These are phyloP conservation scores for Podotricha telesiphe DNA, from an alignment of 2,888 invertebrate species.

Conservation along the genomic window DNA sequence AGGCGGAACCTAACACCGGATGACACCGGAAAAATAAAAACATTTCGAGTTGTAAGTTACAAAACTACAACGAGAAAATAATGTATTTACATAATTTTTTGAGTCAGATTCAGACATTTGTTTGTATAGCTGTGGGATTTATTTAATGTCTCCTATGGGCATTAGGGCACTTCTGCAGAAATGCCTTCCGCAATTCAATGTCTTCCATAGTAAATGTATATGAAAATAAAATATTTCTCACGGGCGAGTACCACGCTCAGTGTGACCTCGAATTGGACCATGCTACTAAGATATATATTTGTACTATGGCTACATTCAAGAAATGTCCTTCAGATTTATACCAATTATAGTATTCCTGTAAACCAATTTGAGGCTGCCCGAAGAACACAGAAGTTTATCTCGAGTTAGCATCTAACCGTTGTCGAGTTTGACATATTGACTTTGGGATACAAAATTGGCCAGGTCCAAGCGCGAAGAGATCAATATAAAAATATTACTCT, in stretches of 20 bases:
- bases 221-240: constrained; percentile 11
- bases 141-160: not conserved
- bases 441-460: too few species aligned
- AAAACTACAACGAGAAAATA: too few species aligned
- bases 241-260: not conserved
- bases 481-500: too few species aligned
- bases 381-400: not conserved
- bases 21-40: too few species aligned
- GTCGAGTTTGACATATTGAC: not conserved
- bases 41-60: too few species aligned
- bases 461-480: too few species aligned
- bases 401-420: not conserved
- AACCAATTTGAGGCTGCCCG: not conserved
- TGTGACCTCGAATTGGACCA: not conserved
- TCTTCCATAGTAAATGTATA: constrained; percentile 8
- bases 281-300: too few species aligned
- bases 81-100: too few species aligned
- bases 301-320: not conserved
- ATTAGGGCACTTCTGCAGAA: not conserved
- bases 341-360: constrained; percentile 1
- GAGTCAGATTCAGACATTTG: not conserved
- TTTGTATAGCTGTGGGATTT: not conserved
- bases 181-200: constrained; percentile 10
- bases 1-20: too few species aligned
- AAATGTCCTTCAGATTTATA: too few species aligned